These are phyloP conservation scores for Tadarida brasiliensis DNA, from an alignment of 2,797 vertebrate species.

Conservation along the genomic window DNA sequence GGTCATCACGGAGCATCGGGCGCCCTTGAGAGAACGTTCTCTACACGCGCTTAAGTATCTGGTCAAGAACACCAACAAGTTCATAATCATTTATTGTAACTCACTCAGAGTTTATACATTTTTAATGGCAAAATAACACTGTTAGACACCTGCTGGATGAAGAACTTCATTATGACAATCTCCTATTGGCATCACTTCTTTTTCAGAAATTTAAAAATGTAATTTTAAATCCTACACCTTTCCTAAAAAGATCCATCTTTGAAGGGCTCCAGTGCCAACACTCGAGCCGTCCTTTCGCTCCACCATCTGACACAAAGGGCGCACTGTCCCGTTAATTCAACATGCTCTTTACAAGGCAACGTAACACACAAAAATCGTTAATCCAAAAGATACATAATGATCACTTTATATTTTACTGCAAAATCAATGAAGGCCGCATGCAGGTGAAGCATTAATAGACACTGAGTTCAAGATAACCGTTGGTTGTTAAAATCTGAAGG, in stretches of 20 bases:
- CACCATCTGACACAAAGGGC: constrained; percentile 80
- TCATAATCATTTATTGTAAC: constrained; percentile 87
- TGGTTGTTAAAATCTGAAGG: constrained; percentile 75
- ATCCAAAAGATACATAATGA: constrained; percentile 82
- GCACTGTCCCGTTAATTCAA: constrained; percentile 67
- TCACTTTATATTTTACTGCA: constrained; percentile 80
- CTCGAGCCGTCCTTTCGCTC: constrained; percentile 73
- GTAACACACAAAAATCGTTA: constrained; percentile 61
- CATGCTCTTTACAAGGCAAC: constrained; percentile 82
- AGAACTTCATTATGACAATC: constrained; percentile 84
- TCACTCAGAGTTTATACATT: constrained; percentile 84
- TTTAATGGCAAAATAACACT: constrained; percentile 86
- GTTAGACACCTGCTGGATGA: constrained; percentile 84
- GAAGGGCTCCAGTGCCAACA: constrained; percentile 73
- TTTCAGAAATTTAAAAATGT: constrained; percentile 66
- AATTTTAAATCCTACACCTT: constrained; percentile 72
- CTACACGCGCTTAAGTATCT: background rate
- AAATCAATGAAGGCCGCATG: constrained; percentile 83
- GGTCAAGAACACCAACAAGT: constrained; percentile 55
- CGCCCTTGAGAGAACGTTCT: background rate
- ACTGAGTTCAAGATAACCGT: constrained; percentile 77
- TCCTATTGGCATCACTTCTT: constrained; percentile 72
- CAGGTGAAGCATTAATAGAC: constrained; percentile 80
- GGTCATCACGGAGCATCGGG: background rate
- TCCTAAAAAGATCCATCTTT: constrained; percentile 79